Base-by-base conservation (phyloP, 1,140 invertebrate genomes). In the Cotesia typhae region DNA sequence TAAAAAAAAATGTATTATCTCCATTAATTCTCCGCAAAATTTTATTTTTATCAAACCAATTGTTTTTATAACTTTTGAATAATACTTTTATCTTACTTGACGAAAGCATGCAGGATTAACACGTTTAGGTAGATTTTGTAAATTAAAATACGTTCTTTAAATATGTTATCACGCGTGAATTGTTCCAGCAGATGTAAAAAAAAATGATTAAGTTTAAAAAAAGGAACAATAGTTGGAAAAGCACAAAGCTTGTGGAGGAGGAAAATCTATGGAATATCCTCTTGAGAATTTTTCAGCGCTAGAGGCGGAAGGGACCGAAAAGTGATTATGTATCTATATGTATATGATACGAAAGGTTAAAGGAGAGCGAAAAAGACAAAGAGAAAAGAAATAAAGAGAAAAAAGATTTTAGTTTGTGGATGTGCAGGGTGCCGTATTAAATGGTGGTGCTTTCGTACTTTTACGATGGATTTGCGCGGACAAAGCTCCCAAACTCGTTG, bases 391-490 rank as follows among this genome's bases (percentile, higher is more conserved):
- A 3, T 7, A 17, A 20, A 59, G 17, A 55, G 53, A 20, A 59
- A 17, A 20, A 20, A 20, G 57, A 17, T 59, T 28, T 14, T 5
- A 20, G 57, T 17, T 59, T 28, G 17, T 59, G 17, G 57, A 20
- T 59, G 57, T 28, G 57, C 28, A 59, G 57, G 57, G 57, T 47
- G 41, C 6, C 57, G 57, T 59, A 59, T 59, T 59, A 59, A 59
- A 59, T 59, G 57, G 14, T 59, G 57, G 57, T 59, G 57, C 57
- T 59, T 59, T 59, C 14, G 57, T 59, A 20, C 57, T 59, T 59
- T 59, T 59, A 59, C 57, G 57, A 59, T 28, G 57, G 57, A 59
- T 59, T 59, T 59, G 57, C 57, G 57, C 57, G 57, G 57, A 59
- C 57, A 59, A 59, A 59, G 57, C 57, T 47, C 41, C 57, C 20